Evolutionary conservation across 2,113 vertebrate genomes (phyloP).

Genomic region (Callipepla squamata): DNA sequence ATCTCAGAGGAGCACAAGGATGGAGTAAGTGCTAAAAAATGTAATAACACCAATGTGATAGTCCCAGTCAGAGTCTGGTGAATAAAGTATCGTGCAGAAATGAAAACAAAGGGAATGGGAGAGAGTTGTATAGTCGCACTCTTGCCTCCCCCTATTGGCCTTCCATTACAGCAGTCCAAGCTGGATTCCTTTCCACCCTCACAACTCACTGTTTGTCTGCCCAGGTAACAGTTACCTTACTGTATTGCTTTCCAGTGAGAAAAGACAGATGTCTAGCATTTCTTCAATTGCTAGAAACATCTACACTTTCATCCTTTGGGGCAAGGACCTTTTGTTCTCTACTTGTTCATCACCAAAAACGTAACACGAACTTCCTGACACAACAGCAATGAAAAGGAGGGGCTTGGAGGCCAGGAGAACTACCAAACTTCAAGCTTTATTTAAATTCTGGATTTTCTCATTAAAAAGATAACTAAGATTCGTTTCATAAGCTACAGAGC

Average conservation of each 20-base stretch:
- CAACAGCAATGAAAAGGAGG: neutral
- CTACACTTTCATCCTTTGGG: neutral
- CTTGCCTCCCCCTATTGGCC: neutral
- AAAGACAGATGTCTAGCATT: neutral
- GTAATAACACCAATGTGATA: neutral
- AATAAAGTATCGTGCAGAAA: neutral
- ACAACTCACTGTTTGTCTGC: neutral
- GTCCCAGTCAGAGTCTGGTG: neutral
- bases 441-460: neutral
- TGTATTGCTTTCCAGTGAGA: neutral
- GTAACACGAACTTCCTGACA: neutral
- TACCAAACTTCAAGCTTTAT: neutral
- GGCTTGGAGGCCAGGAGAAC: neutral
- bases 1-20: neutral
- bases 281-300: constrained; percentile 21
- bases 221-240: neutral
- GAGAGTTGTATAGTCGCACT: neutral
- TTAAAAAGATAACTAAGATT: neutral
- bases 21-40: neutral
- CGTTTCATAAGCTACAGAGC: neutral
- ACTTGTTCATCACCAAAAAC: neutral
- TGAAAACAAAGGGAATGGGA: neutral
- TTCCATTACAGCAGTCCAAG: neutral
- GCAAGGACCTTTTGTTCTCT: neutral
- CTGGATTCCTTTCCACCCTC: neutral